Conservation (phyloP, 2,113 vertebrate species). For the Melierax canorus region DNA sequence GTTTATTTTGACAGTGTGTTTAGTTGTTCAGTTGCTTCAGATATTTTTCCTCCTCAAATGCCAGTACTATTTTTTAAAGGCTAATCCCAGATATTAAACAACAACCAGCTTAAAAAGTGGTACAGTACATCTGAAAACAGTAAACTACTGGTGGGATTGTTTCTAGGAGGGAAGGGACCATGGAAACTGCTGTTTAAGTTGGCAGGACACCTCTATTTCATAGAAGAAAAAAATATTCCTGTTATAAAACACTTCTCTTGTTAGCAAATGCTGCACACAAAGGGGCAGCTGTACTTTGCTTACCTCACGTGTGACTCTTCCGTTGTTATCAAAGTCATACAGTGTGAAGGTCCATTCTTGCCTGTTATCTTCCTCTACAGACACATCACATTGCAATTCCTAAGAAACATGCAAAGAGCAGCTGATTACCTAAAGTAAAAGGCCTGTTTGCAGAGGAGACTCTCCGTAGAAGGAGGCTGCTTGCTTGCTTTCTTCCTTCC, state of each 20-base stretch:
- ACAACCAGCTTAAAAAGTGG: neutral
- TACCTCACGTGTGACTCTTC: slow-evolving; percentile 98
- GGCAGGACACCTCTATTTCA: slow-evolving; percentile 21
- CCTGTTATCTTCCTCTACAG: slow-evolving; percentile 94
- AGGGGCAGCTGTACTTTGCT: slow-evolving; percentile 43
- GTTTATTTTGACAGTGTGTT: slow-evolving; percentile 51
- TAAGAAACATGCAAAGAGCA: slow-evolving; percentile 71
- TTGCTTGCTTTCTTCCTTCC: neutral
- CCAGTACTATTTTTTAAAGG: slow-evolving; percentile 22
- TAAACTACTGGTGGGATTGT: neutral
- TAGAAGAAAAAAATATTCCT: slow-evolving; percentile 13
- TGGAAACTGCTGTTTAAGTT: slow-evolving; percentile 39
- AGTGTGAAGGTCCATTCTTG: slow-evolving; percentile 99
- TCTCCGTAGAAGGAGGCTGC: neutral
- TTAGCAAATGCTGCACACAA: neutral
- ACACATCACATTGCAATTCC: slow-evolving; percentile 97
- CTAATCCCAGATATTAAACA: slow-evolving; percentile 45
- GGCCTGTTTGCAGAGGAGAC: slow-evolving; percentile 7
- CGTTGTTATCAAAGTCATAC: slow-evolving; percentile 98
- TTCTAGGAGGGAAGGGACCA: slow-evolving; percentile 19
- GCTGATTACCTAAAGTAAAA: slow-evolving; percentile 56
- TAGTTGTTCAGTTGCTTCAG: slow-evolving; percentile 34
- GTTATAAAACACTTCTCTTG: slow-evolving; percentile 19
- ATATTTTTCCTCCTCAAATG: slow-evolving; percentile 12
- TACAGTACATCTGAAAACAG: slow-evolving; percentile 13